These are phyloP conservation scores for Catocala fraxini DNA, from an alignment of 2,888 invertebrate genomes.

Conservation along the genomic window DNA sequence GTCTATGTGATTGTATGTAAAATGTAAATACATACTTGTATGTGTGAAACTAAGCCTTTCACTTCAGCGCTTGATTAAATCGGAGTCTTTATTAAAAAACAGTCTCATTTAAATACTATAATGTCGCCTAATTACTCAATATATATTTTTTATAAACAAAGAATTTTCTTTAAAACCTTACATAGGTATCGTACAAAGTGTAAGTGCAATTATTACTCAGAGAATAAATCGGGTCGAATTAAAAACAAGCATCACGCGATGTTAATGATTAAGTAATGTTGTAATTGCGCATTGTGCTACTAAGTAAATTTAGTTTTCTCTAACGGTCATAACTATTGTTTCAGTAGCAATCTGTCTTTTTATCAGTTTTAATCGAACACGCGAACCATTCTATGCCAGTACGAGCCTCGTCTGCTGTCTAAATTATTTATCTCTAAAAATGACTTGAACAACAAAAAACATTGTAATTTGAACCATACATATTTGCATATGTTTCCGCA, in stretches of 20 bases:
- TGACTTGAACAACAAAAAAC: neutral
- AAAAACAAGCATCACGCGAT: slow-evolving; percentile 29
- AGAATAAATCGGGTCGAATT: slow-evolving; percentile 15
- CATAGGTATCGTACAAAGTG: slow-evolving; percentile 1
- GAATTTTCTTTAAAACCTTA: neutral
- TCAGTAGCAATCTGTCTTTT: slow-evolving; percentile 20
- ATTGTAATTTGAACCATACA: slow-evolving; percentile 11
- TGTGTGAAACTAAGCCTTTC: slow-evolving; percentile 2
- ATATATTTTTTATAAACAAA: neutral
- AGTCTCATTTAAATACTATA: slow-evolving; percentile 1
- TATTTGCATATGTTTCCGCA: slow-evolving; percentile 38
- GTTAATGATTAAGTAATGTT: slow-evolving; percentile 24
- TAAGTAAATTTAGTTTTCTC: slow-evolving; percentile 36
- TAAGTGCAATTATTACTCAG: slow-evolving; percentile 25
- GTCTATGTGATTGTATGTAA: neutral
- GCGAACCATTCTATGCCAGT: slow-evolving; percentile 3
- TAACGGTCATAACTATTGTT: slow-evolving; percentile 33
- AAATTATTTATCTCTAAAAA: neutral
- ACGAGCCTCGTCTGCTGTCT: neutral
- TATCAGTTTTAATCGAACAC: slow-evolving; percentile 25
- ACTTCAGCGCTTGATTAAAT: neutral
- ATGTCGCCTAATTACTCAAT: neutral
- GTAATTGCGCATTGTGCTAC: slow-evolving; percentile 38
- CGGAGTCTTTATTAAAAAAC: neutral
- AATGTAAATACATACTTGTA: slow-evolving; percentile 1